phyloP scores from a whole-genome alignment of 2,888 invertebrate genomes.

The Tromatobia lineatoria region DNA sequence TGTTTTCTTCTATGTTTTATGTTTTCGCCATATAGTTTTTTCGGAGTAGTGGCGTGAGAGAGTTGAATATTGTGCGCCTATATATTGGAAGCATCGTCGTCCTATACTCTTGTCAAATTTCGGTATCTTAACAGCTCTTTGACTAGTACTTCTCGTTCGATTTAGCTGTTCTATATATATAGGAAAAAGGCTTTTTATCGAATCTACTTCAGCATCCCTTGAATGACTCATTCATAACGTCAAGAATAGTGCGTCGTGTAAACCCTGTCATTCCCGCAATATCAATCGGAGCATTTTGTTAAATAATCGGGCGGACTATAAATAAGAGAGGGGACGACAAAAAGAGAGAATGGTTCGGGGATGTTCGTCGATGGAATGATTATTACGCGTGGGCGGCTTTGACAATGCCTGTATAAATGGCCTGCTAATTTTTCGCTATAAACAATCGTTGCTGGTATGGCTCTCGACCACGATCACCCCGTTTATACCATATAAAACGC shows the following conservation, averaged over 20 bases:
- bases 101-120: no score
- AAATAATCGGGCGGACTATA: constrained; percentile 58
- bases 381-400: constrained; percentile 74
- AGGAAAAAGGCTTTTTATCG: no score
- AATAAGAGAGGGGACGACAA: constrained; percentile 43
- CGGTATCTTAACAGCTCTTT: no score
- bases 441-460: constrained; percentile 80
- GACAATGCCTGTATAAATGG: constrained; percentile 81
- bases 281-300: constrained; percentile 49
- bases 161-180: no score
- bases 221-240: not conserved
- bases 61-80: no score
- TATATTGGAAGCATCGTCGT: no score
- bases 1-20: no score
- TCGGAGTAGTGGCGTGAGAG: no score
- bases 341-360: not conserved
- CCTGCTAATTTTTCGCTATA: constrained; percentile 84
- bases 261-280: constrained; percentile 29
- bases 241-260: not conserved
- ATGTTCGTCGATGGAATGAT: constrained; percentile 80
- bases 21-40: no score
- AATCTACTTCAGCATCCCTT: no score
- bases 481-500: constrained; percentile 57
- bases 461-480: constrained; percentile 54
- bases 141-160: no score